A percentile compares a stretch with the other conserved stretches of the same genome.
These are phyloP conservation scores for Leptinotarsa peninsularis DNA, from an alignment of 2,888 invertebrate genomes.

Conservation along the genomic window DNA sequence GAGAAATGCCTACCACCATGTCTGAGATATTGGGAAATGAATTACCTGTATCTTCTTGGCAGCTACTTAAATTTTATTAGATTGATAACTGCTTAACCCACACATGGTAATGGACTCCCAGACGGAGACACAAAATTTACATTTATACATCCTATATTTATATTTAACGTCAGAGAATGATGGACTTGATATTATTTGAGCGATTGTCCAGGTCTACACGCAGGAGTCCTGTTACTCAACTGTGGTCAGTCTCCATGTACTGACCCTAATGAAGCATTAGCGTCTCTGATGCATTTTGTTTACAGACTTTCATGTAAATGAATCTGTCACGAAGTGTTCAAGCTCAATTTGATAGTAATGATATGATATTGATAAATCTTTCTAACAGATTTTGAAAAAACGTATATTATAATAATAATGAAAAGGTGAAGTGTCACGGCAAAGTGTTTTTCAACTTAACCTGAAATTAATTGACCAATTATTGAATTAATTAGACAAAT, in stretches of 20 bases:
- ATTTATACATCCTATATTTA: slow-evolving; percentile 39
- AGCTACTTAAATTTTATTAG: slow-evolving; percentile 38
- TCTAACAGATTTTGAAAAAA: no score
- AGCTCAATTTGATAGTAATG: neutral
- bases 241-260: slow-evolving; percentile 37
- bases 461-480: no score
- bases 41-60: slow-evolving; percentile 30
- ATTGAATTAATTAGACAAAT: no score
- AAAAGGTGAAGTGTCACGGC: no score
- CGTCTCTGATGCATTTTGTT: slow-evolving; percentile 18
- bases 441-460: no score
- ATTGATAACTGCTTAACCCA: slow-evolving; percentile 36
- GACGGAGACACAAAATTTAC: slow-evolving; percentile 48
- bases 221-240: slow-evolving; percentile 43
- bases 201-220: slow-evolving; percentile 50
- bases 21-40: slow-evolving; percentile 19
- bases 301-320: slow-evolving; percentile 15
- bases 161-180: slow-evolving; percentile 47
- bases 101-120: slow-evolving; percentile 30
- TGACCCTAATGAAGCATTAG: slow-evolving; percentile 36
- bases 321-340: neutral
- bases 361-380: no score
- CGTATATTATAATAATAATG: no score
- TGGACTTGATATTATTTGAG: slow-evolving; percentile 52
- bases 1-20: slow-evolving; percentile 3